Conservation (phyloP, 2,888 invertebrate genomes). For the Didymodactylos carnosus region DNA sequence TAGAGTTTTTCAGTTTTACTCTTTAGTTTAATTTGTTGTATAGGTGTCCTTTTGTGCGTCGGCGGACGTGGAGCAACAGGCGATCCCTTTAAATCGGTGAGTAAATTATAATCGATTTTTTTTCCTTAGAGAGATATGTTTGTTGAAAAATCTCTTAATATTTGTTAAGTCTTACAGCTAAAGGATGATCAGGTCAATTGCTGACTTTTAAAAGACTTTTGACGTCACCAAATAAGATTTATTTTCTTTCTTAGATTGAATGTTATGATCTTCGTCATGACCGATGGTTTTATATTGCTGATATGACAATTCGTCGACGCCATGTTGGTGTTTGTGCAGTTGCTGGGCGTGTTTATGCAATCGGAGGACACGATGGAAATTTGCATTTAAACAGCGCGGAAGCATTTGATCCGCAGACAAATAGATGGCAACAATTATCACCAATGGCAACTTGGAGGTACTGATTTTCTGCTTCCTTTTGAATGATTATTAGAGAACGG, state of each 20-base stretch:
- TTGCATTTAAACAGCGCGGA: slow-evolving; percentile 37
- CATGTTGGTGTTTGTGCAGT: slow-evolving; percentile 38
- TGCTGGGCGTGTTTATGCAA: slow-evolving; percentile 29
- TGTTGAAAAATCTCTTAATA: too few species aligned
- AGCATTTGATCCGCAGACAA: slow-evolving; percentile 33
- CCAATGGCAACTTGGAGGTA: not conserved
- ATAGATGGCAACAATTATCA: slow-evolving; percentile 26
- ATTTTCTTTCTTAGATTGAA: slow-evolving; percentile 20
- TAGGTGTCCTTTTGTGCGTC: slow-evolving; percentile 38
- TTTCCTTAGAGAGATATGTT: not conserved
- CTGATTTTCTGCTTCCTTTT: not conserved
- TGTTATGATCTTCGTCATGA: slow-evolving; percentile 36
- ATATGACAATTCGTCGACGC: slow-evolving; percentile 35
- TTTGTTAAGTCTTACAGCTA: not conserved
- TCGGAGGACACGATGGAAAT: slow-evolving; percentile 39
- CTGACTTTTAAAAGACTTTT: too few species aligned
- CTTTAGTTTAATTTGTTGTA: not conserved
- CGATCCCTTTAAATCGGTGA: slow-evolving; percentile 36
- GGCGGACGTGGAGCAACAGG: slow-evolving; percentile 38
- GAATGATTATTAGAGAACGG: not conserved
- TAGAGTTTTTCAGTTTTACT: not conserved
- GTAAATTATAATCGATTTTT: not conserved
- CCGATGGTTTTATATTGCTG: slow-evolving; percentile 35
- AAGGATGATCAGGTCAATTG: too few species aligned
- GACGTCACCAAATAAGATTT: too few species aligned